Evolutionary conservation across 2,888 invertebrate species (phyloP), one percentile per base, ranked within the genome.

Genomic region (Silvanus unidentatus): DNA sequence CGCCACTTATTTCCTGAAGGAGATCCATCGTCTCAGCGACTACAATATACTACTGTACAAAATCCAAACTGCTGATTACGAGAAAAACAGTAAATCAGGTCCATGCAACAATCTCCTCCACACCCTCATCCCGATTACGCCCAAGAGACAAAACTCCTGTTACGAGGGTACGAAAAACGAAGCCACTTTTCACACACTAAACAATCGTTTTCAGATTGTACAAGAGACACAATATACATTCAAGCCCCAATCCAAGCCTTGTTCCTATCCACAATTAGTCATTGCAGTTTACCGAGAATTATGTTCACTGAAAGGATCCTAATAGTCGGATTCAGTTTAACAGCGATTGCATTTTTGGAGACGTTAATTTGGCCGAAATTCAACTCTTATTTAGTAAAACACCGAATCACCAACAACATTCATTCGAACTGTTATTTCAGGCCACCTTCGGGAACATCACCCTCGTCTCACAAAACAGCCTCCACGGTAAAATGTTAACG

Each of bases 371-470:
- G 78, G 57, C 13, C 32, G 10, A 32, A 32, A 32, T 3, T n/a
- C 3, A 5, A 5, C 3, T n/a, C n/a, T 32, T 32, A 32, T 9
- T 32, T 32, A 12, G 32, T 32, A 5, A n/a, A n/a, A n/a, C n/a
- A n/a, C n/a, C n/a, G n/a, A n/a, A n/a, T n/a, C n/a, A n/a, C n/a
- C n/a, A n/a, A n/a, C n/a, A n/a, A n/a, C n/a, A n/a, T n/a, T n/a
- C n/a, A 32, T 32, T 3, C 11, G 5, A 32, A 12, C 32, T 5
- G 4, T 32, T 28, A 28, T 57, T 52, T n/a, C 74, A 80, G 60
- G 63, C 81, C 28, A 76, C 76, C 0, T 87, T 85, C 65, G 80
- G 80, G 43, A 86, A 87, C 62, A 63, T 89, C 12, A 84, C 82
- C 0, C 64, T 89, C 37, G 75, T 89, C 1, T 82, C 84, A 0